A percentile compares a stretch with the other conserved stretches of the same genome.
phyloP scores from a whole-genome alignment of 2,888 invertebrate species.

The Dynastes grantii region DNA sequence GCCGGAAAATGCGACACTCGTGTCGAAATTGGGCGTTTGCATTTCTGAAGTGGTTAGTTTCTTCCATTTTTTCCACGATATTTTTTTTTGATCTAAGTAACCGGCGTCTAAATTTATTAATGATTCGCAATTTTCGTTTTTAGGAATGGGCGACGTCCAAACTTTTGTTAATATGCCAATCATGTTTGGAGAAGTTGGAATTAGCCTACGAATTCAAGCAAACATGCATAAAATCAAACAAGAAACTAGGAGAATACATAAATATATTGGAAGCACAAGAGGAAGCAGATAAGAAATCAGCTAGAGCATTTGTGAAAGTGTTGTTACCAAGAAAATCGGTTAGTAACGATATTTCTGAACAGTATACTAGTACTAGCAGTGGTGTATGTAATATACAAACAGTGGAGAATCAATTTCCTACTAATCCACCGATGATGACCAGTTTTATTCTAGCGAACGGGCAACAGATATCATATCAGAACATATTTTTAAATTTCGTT shows the following conservation, averaged over 20 bases:
- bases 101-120: background rate
- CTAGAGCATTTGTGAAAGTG: background rate
- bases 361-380: background rate
- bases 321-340: background rate
- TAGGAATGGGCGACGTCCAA: slow-evolving; percentile 67
- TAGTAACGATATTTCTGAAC: background rate
- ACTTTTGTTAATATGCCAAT: slow-evolving; percentile 65
- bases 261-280: slow-evolving; percentile 60
- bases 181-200: slow-evolving; percentile 66
- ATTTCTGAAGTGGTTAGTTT: slow-evolving; percentile 68
- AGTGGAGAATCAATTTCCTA: no score
- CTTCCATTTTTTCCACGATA: background rate
- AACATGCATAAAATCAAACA: slow-evolving; percentile 66
- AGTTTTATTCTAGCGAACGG: slow-evolving; percentile 25
- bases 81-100: background rate
- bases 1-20: slow-evolving; percentile 65
- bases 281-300: background rate
- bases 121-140: slow-evolving; percentile 50
- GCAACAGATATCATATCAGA: slow-evolving; percentile 62
- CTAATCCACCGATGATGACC: slow-evolving; percentile 18
- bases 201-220: slow-evolving; percentile 67
- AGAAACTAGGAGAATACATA: slow-evolving; percentile 64
- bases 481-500: slow-evolving; percentile 66
- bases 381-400: no score
- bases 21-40: slow-evolving; percentile 67